Percentiles rank a stretch among this genome's conserved stretches.
Conservation (phyloP, 1,140 invertebrate genomes). For the Drosophila bocqueti region DNA sequence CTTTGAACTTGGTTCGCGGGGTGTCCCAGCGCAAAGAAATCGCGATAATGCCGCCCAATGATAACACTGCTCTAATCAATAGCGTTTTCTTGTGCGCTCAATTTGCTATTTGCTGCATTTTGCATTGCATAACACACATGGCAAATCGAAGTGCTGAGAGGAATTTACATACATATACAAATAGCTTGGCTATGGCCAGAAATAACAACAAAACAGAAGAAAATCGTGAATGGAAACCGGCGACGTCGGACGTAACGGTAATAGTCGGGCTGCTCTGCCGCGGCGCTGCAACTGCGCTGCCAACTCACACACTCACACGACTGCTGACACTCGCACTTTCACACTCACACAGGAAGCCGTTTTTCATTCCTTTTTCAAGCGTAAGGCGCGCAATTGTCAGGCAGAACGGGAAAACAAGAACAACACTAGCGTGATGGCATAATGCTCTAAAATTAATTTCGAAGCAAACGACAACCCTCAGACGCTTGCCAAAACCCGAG, state of each 20-base stretch:
- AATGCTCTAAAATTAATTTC: slow-evolving; percentile 83
- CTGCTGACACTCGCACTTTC: slow-evolving; percentile 22
- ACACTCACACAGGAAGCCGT: slow-evolving; percentile 42
- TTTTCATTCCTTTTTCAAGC: slow-evolving; percentile 53
- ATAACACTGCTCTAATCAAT: slow-evolving; percentile 33
- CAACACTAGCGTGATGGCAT: slow-evolving; percentile 66
- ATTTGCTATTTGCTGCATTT: slow-evolving; percentile 38
- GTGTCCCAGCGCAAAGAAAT: slow-evolving; percentile 24
- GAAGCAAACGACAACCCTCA: slow-evolving; percentile 43
- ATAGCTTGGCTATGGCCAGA: slow-evolving; percentile 5
- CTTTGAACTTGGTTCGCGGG: slow-evolving; percentile 2
- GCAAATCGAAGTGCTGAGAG: slow-evolving; percentile 42
- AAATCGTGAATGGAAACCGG: slow-evolving; percentile 59
- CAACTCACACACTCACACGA: slow-evolving; percentile 9
- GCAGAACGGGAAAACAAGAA: slow-evolving; percentile 29
- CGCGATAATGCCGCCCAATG: slow-evolving; percentile 26
- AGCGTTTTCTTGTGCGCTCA: slow-evolving; percentile 11
- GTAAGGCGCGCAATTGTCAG: slow-evolving; percentile 68
- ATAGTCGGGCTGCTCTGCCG: slow-evolving; percentile 33
- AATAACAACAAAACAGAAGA: slow-evolving; percentile 49
- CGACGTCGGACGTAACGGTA: slow-evolving; percentile 34
- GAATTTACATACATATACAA: slow-evolving; percentile 23
- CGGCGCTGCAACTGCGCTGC: slow-evolving; percentile 32
- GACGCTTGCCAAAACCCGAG: slow-evolving; percentile 70
- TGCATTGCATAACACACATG: slow-evolving; percentile 47